Evolutionary conservation across 1,140 invertebrate genomes (phyloP).

Genomic region (Paracyclopina nana): DNA sequence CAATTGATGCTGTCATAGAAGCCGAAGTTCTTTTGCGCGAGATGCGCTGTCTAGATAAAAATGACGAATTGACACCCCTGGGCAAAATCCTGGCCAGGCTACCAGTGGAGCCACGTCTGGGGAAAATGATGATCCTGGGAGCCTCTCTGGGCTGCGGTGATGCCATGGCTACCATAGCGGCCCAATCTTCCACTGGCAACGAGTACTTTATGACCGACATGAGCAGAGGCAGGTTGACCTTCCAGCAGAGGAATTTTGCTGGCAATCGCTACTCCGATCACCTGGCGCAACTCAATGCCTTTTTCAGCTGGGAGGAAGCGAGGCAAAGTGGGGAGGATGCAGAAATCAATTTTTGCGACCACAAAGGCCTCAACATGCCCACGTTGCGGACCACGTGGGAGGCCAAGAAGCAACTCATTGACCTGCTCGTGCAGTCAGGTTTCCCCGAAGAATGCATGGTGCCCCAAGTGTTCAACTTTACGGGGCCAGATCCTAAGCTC

Average conservation of each 20-base stretch:
- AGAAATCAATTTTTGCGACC: constrained; percentile 68
- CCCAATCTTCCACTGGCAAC: constrained; percentile 73
- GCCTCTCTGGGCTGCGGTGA: constrained; percentile 67
- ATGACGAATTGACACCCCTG: constrained; percentile 67
- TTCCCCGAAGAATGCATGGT: constrained; percentile 71
- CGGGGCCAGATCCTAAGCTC: constrained; percentile 50
- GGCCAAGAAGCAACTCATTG: constrained; percentile 74
- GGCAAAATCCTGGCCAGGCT: constrained; percentile 77
- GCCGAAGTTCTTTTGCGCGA: constrained; percentile 49
- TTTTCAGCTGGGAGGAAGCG: constrained; percentile 65
- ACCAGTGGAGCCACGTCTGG: constrained; percentile 73
- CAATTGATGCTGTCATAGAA: constrained; percentile 77
- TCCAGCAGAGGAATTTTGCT: constrained; percentile 56
- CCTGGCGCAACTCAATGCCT: constrained; percentile 79
- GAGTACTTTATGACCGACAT: constrained; percentile 49
- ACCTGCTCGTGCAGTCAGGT: constrained; percentile 54
- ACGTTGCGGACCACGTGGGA: constrained; percentile 74
- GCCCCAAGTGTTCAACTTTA: constrained; percentile 32
- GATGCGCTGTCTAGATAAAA: constrained; percentile 63
- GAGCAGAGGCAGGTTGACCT: constrained; percentile 34
- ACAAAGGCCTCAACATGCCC: constrained; percentile 64
- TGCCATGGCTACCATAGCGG: constrained; percentile 74
- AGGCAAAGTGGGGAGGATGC: constrained; percentile 48
- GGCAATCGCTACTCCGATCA: constrained; percentile 79
- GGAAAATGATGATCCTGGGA: constrained; percentile 84